Evolutionary conservation across 2,797 vertebrate genomes (phyloP).

Genomic region (Lutjanus campechanus): DNA sequence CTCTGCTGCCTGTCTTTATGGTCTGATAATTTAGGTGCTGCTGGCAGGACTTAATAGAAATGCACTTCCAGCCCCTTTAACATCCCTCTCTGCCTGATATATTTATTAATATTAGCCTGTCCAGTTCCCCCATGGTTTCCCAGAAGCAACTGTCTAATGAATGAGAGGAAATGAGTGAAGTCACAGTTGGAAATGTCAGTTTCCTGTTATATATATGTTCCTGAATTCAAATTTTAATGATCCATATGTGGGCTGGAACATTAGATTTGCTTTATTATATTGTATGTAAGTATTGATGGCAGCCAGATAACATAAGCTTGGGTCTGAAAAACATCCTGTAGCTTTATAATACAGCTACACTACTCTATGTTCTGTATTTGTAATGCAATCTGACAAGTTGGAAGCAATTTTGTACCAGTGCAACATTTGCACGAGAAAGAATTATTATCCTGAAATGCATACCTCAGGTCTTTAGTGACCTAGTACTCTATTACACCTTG

Average conservation of each 20-base stretch:
- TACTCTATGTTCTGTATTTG: background rate
- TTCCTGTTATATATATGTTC: background rate
- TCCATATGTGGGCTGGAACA: constrained; percentile 7
- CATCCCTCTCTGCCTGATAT: constrained; percentile 44
- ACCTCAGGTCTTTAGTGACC: too few species aligned
- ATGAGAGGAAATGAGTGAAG: constrained; percentile 18
- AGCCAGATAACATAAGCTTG: background rate
- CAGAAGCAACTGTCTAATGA: constrained; percentile 41
- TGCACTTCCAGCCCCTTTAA: constrained; percentile 60
- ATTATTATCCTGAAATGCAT: too few species aligned
- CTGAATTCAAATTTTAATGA: constrained; percentile 18
- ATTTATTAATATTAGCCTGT: constrained; percentile 56
- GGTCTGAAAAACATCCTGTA: background rate
- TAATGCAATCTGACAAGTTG: background rate
- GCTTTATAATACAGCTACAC: background rate
- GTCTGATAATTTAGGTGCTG: constrained; percentile 62
- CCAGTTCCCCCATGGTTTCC: constrained; percentile 26
- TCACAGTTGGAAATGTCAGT: constrained; percentile 17
- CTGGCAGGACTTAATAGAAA: constrained; percentile 73
- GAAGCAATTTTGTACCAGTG: background rate
- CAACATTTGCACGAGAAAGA: background rate
- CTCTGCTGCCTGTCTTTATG: constrained; percentile 46
- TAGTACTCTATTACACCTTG: too few species aligned
- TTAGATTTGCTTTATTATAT: constrained; percentile 31
- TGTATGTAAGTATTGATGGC: constrained; percentile 32